Conservation (phyloP, 2,113 vertebrate genomes). For the Serilophus lunatus region DNA sequence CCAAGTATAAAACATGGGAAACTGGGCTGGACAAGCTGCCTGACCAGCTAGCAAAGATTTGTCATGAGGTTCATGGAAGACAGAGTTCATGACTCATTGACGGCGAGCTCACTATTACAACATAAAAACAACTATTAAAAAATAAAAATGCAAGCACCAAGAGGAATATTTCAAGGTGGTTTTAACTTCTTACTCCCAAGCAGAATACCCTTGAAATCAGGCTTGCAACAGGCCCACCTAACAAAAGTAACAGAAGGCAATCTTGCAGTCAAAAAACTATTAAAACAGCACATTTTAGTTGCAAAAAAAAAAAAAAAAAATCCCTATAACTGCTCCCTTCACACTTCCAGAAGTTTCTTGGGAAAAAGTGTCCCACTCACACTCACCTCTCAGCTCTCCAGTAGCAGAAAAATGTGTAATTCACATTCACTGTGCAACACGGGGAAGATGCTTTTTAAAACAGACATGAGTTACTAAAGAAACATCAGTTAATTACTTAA, state of each 20-base stretch:
- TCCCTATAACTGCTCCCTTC: neutral
- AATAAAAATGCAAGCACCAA: neutral
- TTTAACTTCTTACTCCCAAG: constrained; percentile 48
- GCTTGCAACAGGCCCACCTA: neutral
- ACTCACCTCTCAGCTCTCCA: neutral
- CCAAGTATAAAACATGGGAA: neutral
- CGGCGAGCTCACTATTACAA: constrained; percentile 44
- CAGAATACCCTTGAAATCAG: neutral
- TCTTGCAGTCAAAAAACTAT: neutral
- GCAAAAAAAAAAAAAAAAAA: neutral
- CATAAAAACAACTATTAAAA: constrained; percentile 56
- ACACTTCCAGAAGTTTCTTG: neutral
- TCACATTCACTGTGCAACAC: neutral
- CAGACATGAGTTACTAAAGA: constrained; percentile 40
- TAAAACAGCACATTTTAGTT: neutral
- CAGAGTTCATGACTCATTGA: constrained; percentile 38
- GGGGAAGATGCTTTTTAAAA: constrained; percentile 10
- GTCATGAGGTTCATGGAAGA: constrained; percentile 51
- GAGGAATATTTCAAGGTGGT: neutral
- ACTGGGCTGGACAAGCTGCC: constrained; percentile 17
- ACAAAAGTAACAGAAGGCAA: neutral
- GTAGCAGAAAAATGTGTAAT: neutral
- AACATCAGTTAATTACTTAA: constrained; percentile 67
- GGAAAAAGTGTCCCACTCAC: neutral
- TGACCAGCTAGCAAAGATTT: constrained; percentile 49